These are phyloP conservation scores for Bergia puertoricense DNA, from an alignment of 92 coral and sea anemone genomes.

Conservation along the genomic window DNA sequence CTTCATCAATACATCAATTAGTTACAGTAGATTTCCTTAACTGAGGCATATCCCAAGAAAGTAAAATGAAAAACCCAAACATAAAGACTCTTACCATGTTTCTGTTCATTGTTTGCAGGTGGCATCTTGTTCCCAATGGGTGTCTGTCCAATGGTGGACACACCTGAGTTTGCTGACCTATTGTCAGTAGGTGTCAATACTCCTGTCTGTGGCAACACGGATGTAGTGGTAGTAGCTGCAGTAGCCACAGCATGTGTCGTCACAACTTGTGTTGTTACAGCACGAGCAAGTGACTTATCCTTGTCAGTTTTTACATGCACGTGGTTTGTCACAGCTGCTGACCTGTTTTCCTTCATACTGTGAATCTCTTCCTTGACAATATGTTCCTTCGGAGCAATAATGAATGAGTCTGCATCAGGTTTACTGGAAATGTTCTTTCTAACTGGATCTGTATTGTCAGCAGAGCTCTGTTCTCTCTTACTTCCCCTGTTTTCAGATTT, in stretches of 20 bases:
- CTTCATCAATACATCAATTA: too few species aligned
- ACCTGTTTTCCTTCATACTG: background rate
- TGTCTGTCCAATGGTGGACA: slow-evolving; percentile 47
- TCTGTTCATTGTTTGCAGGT: slow-evolving; percentile 61
- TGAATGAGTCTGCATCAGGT: background rate
- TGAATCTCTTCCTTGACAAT: slow-evolving; percentile 29
- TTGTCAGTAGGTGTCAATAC: slow-evolving; percentile 29
- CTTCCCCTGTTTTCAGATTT: slow-evolving; percentile 42
- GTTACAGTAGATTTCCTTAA: background rate
- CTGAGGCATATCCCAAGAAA: background rate
- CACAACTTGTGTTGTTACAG: background rate
- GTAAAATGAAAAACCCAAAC: background rate
- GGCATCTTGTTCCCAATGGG: slow-evolving; percentile 42
- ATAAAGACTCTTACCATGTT: slow-evolving; percentile 50
- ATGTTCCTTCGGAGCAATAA: slow-evolving; percentile 8
- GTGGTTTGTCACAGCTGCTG: background rate
- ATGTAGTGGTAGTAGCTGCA: slow-evolving; percentile 29
- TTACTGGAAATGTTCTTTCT: slow-evolving; percentile 43
- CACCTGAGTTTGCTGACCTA: slow-evolving; percentile 52
- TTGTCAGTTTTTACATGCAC: slow-evolving; percentile 1
- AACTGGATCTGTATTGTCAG: slow-evolving; percentile 30
- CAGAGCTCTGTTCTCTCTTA: slow-evolving; percentile 41
- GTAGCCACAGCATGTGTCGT: slow-evolving; percentile 9
- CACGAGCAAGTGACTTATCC: background rate
- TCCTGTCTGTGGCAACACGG: background rate